phyloP scores from a whole-genome alignment of 2,113 vertebrate species.

The Aramus guarauna region DNA sequence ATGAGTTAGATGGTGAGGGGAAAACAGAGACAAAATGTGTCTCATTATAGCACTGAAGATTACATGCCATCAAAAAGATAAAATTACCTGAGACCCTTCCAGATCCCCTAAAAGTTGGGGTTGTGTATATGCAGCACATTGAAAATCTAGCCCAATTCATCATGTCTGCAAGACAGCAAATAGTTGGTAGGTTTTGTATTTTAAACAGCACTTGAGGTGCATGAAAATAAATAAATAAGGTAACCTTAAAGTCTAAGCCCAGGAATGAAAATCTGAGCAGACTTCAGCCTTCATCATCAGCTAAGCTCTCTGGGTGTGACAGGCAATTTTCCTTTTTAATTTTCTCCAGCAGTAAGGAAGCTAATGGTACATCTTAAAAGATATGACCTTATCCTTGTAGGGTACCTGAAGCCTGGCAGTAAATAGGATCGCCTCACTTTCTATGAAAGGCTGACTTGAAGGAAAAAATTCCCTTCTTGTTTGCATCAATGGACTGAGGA shows the following conservation, averaged over 20 bases:
- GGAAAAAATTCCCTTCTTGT: slow-evolving; percentile 15
- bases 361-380: slow-evolving; percentile 62
- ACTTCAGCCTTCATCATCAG: slow-evolving; percentile 59
- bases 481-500: background rate
- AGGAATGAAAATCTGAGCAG: slow-evolving; percentile 29
- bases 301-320: slow-evolving; percentile 59
- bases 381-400: slow-evolving; percentile 60
- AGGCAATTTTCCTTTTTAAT: slow-evolving; percentile 68
- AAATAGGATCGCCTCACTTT: slow-evolving; percentile 26
- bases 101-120: slow-evolving; percentile 13
- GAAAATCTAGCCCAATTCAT: slow-evolving; percentile 45
- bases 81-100: slow-evolving; percentile 47
- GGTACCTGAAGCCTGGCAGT: slow-evolving; percentile 48
- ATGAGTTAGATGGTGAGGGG: slow-evolving; percentile 4
- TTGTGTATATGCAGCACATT: slow-evolving; percentile 35
- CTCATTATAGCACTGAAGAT: slow-evolving; percentile 56
- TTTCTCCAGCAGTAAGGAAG: slow-evolving; percentile 57
- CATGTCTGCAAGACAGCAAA: slow-evolving; percentile 27
- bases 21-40: slow-evolving; percentile 50
- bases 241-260: slow-evolving; percentile 37
- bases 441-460: background rate
- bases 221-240: slow-evolving; percentile 56
- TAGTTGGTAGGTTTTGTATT: slow-evolving; percentile 43
- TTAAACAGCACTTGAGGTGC: slow-evolving; percentile 15
- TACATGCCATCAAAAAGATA: slow-evolving; percentile 55